Percentiles rank a stretch among this genome's conserved stretches.
Evolutionary conservation across 2,113 vertebrate genomes (phyloP).

Genomic region (Phyllopteryx taeniolatus): DNA sequence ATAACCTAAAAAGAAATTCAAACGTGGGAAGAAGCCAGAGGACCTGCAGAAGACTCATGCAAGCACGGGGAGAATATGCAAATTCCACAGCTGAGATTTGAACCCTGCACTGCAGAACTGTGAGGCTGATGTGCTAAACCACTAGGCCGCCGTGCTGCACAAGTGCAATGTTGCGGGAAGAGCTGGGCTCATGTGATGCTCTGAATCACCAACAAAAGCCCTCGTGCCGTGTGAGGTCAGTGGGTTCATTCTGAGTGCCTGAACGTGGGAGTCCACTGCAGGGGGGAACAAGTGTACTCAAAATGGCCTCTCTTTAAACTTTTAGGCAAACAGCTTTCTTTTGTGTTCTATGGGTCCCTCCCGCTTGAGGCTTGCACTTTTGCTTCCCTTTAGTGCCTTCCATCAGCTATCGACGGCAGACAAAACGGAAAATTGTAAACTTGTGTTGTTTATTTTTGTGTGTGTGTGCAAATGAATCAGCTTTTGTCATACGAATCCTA

Average conservation of each 20-base stretch:
- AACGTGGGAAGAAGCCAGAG: neutral
- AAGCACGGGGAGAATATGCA: neutral
- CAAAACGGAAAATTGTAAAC: constrained; percentile 12
- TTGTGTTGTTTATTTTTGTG: constrained; percentile 9
- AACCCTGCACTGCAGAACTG: neutral
- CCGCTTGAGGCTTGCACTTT: constrained; percentile 8
- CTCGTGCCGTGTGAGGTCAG: constrained; percentile 27
- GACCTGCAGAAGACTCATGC: neutral
- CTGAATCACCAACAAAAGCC: constrained; percentile 25
- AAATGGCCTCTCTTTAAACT: constrained; percentile 35
- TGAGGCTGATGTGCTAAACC: neutral
- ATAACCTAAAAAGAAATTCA: neutral
- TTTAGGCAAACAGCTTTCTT: constrained; percentile 28
- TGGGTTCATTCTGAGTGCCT: constrained; percentile 32
- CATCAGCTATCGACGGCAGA: constrained; percentile 5
- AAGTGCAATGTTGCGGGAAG: neutral
- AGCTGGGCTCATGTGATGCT: constrained; percentile 4
- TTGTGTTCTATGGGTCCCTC: constrained; percentile 20
- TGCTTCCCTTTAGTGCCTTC: constrained; percentile 5
- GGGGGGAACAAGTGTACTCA: constrained; percentile 31
- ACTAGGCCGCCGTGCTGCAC: neutral
- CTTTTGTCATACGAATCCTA: neutral
- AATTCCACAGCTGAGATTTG: neutral
- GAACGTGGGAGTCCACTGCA: constrained; percentile 46
- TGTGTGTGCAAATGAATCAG: constrained; percentile 1